phyloP scores from a whole-genome alignment of 2,888 invertebrate species.

The Eumerus sabulonum region DNA sequence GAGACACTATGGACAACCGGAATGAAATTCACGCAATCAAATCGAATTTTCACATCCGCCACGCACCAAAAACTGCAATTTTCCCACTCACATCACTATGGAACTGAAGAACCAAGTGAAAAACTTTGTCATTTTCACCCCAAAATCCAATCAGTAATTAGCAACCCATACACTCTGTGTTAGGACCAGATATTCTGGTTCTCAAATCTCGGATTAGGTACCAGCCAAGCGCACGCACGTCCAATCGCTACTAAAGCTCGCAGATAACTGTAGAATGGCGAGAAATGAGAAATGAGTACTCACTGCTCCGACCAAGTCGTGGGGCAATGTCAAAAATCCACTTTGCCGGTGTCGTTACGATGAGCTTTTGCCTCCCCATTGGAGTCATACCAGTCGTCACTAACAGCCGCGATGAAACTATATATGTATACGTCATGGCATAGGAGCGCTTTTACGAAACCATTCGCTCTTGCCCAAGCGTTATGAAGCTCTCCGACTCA shows the following conservation, averaged over 20 bases:
- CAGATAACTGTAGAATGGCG: constrained; percentile 56
- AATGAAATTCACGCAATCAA: constrained; percentile 21
- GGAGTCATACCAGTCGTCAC: neutral
- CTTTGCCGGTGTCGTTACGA: constrained; percentile 6
- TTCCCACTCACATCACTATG: constrained; percentile 2
- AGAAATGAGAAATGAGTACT: too few relatives aligned
- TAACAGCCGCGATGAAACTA: constrained; percentile 2
- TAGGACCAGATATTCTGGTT: constrained; percentile 11
- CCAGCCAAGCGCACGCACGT: constrained; percentile 43
- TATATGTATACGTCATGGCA: neutral
- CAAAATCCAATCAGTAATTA: neutral
- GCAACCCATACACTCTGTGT: constrained; percentile 9
- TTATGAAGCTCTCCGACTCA: neutral
- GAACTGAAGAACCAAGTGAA: constrained; percentile 2
- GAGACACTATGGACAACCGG: constrained; percentile 39
- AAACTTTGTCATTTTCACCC: constrained; percentile 2
- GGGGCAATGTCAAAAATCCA: constrained; percentile 21
- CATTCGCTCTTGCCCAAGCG: too few relatives aligned
- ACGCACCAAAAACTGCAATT: constrained; percentile 1
- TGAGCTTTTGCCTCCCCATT: constrained; percentile 33
- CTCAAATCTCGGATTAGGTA: neutral
- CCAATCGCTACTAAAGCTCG: constrained; percentile 44
- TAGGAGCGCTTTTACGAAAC: constrained; percentile 6
- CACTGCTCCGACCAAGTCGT: constrained; percentile 27
- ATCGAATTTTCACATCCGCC: constrained; percentile 45